phyloP scores from a whole-genome alignment of 2,113 vertebrate species.

The Nycticebus coucang region DNA sequence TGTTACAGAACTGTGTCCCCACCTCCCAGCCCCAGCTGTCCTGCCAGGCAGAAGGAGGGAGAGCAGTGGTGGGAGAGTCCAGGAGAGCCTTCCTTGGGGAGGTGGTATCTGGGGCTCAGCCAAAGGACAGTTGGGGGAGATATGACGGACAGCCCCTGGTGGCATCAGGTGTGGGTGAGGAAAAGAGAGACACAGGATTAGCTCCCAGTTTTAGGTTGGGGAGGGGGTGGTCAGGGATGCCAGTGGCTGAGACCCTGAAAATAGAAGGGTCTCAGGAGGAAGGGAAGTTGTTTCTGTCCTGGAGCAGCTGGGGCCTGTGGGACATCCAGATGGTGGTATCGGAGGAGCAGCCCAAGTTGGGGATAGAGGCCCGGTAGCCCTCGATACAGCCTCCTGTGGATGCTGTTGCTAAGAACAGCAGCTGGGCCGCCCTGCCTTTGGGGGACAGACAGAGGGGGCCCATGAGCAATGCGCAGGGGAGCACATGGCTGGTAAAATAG shows the following conservation, averaged over 20 bases:
- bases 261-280: neutral
- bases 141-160: neutral
- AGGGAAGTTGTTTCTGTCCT: neutral
- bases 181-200: neutral
- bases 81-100: neutral
- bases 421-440: neutral
- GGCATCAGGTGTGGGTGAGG: neutral
- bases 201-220: neutral
- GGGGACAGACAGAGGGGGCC: neutral
- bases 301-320: neutral
- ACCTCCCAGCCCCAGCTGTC: neutral
- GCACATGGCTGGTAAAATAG: neutral
- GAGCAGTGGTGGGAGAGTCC: neutral
- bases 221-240: neutral
- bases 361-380: neutral
- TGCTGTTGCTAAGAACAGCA: neutral
- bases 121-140: neutral
- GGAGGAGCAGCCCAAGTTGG: neutral
- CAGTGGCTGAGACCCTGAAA: neutral
- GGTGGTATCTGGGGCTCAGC: neutral
- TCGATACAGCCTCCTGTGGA: neutral
- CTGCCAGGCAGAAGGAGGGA: neutral
- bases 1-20: neutral
- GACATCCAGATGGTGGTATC: neutral
- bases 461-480: neutral